Evolutionary conservation across 2,888 invertebrate genomes (phyloP).

Genomic region (Macaria liturata): DNA sequence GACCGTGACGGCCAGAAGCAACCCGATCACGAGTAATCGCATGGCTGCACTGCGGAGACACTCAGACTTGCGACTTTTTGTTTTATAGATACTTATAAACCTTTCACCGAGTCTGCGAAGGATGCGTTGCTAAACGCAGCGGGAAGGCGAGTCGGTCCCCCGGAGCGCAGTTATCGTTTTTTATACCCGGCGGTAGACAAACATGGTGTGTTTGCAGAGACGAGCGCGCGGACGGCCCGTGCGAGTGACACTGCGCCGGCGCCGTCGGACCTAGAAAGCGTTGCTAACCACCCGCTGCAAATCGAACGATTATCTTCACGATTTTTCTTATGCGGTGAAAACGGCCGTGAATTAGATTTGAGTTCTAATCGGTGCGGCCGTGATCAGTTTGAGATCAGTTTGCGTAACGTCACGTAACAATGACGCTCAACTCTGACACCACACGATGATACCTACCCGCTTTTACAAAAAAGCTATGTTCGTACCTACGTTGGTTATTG

Average conservation of each 20-base stretch:
- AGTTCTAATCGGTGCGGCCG: constrained; percentile 49
- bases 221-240: constrained; percentile 56
- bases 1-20: constrained; percentile 52
- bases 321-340: constrained; percentile 63
- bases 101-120: constrained; percentile 59
- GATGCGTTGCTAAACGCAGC: constrained; percentile 56
- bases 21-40: constrained; percentile 55
- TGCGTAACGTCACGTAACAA: constrained; percentile 51
- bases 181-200: constrained; percentile 56
- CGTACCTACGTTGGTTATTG: too few relatives aligned
- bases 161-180: constrained; percentile 33
- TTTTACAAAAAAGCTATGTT: constrained; percentile 5
- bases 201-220: constrained; percentile 47
- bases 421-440: constrained; percentile 28
- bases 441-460: constrained; percentile 11
- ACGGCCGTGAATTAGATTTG: constrained; percentile 60
- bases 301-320: constrained; percentile 63
- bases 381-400: constrained; percentile 50
- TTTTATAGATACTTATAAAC: constrained; percentile 65
- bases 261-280: constrained; percentile 62
- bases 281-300: constrained; percentile 54
- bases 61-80: constrained; percentile 52
- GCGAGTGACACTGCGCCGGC: constrained; percentile 52
- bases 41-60: constrained; percentile 56
- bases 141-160: constrained; percentile 33